Evolutionary conservation across 2,113 vertebrate genomes (phyloP), one percentile per base, ranked within the genome.

Genomic region (Antennarius striatus): DNA sequence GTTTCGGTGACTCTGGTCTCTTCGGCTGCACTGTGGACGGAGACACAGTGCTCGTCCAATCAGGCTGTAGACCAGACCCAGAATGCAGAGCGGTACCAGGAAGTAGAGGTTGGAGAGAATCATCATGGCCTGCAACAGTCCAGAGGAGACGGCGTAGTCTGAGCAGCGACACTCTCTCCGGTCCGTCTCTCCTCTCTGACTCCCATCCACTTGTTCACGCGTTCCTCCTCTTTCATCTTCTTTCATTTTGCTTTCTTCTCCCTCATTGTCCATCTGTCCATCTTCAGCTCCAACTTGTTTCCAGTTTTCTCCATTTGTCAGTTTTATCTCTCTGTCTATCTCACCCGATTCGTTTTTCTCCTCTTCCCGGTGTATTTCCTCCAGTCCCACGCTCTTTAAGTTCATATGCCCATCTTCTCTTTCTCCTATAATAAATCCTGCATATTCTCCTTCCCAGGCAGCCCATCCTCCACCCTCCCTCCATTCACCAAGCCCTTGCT

Each of bases 31-130:
- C 42, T 75, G 85, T 3, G 82, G 82, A 2, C 93, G 91, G 28
- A 87, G 86, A 73, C 89, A 92, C 51, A 94, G 86, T 0, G 88
- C 86, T 13, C 91, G 88, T 22, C 89, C 92, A 55, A 94, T 94
- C 55, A 94, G 87, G 43, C 88, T 80, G 47, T 94, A 93, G 7
- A 94, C 91, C 46, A 94, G 73, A 3, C 81, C 89, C 53, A 94
- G 87, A 45, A 92, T 74, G 51, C 89, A 83, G 32, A 93, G 67
- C 0, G 93, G 93, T 1, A 92, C 60, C 69, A 94, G 78, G 87
- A 94, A 94, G 81, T 93, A 93, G 13, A 93, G 63, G 82, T 92
- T 93, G 47, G 91, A 94, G 12, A 94, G 83, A 75, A 92, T 87
- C 88, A 90, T 84, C 93, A 94, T 93, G 81, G 88, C 90, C 2